phyloP scores from a whole-genome alignment of 2,888 invertebrate genomes.

The Himalopsyche anomala region DNA sequence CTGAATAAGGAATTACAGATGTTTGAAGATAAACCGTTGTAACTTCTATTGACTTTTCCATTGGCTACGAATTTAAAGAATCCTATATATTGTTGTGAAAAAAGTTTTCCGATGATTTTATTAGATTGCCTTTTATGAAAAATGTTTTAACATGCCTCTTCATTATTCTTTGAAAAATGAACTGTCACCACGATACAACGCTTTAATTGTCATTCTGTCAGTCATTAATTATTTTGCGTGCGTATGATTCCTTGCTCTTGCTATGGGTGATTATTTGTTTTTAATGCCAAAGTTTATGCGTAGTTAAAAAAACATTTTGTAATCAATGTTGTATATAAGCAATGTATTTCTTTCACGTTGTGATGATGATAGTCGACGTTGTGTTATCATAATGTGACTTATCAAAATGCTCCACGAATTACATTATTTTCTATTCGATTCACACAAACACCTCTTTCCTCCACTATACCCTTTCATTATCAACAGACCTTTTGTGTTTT shows the following conservation, averaged over 20 bases:
- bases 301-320: neutral
- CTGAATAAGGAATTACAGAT: too few relatives aligned
- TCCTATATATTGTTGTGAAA: too few relatives aligned
- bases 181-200: too few relatives aligned
- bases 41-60: too few relatives aligned
- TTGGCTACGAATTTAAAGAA: too few relatives aligned
- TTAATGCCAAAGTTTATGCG: neutral
- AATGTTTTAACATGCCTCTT: too few relatives aligned
- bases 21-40: too few relatives aligned
- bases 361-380: neutral
- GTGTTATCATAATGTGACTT: conserved; percentile 1
- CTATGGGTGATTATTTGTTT: neutral
- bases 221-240: neutral
- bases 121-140: too few relatives aligned
- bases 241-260: neutral
- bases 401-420: conserved; percentile 37
- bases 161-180: too few relatives aligned
- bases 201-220: neutral
- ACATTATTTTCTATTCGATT: conserved; percentile 38
- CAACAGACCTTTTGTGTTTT: conserved; percentile 37
- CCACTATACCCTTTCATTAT: neutral
- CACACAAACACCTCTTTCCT: conserved; percentile 30
- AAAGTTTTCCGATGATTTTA: too few relatives aligned
- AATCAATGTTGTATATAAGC: neutral
- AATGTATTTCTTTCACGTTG: neutral